Conservation (phyloP, 2,113 vertebrate genomes). For the Strigops habroptila region DNA sequence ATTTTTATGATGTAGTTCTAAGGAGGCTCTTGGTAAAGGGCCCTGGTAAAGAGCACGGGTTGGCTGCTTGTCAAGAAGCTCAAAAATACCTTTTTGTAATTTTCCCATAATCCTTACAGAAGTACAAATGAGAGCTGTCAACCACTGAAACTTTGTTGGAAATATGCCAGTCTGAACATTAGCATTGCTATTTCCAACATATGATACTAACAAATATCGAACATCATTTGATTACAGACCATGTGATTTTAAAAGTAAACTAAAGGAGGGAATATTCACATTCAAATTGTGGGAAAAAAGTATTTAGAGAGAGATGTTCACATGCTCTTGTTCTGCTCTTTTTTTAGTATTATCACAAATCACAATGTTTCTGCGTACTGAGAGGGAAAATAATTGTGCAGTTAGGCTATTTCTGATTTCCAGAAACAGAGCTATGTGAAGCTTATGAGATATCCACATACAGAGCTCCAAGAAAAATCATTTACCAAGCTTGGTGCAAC, state of each 20-base stretch:
- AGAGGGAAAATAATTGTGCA: neutral
- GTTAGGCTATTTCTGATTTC: neutral
- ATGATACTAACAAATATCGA: neutral
- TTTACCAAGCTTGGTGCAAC: neutral
- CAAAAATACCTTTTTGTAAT: neutral
- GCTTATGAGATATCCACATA: neutral
- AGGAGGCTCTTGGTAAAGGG: neutral
- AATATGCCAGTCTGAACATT: neutral
- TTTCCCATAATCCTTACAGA: neutral
- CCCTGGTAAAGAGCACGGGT: neutral
- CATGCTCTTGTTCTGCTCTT: neutral
- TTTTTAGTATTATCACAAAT: neutral
- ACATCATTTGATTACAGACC: neutral
- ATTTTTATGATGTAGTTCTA: neutral
- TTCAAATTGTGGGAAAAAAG: neutral
- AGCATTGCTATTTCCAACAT: neutral
- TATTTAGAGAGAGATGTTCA: neutral
- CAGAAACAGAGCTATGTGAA: neutral
- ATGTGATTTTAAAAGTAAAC: neutral
- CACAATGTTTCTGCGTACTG: neutral
- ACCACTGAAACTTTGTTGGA: neutral
- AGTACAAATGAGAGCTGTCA: neutral
- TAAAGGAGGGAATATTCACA: constrained; percentile 7
- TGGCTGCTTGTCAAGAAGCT: neutral
- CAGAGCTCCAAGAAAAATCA: neutral